A percentile compares a stretch with the other conserved stretches of the same genome.
phyloP scores from a whole-genome alignment of 53 echinoderm and acorn worm genomes.

The Temnopleurus reevesii region DNA sequence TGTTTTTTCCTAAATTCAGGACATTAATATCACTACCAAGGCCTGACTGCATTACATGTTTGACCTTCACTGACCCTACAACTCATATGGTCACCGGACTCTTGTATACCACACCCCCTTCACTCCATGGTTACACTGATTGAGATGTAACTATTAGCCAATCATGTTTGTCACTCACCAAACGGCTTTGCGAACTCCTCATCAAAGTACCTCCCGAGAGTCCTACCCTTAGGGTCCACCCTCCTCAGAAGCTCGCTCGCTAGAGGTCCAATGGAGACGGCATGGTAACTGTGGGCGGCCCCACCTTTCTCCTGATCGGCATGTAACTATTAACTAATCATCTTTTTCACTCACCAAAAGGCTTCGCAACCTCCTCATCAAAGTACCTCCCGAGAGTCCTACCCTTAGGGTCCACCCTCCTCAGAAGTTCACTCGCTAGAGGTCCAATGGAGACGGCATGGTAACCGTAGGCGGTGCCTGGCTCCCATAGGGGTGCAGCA shows the following conservation, averaged over 20 bases:
- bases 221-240: conserved; percentile 77
- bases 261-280: conserved; percentile 62
- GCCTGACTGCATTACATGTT: no score
- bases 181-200: conserved; percentile 84
- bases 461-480: conserved; percentile 82
- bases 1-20: no score
- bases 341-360: conserved; percentile 80
- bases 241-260: conserved; percentile 67
- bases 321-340: no score
- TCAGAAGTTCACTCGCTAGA: conserved; percentile 63
- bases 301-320: no score
- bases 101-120: no score
- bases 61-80: no score
- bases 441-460: conserved; percentile 70
- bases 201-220: conserved; percentile 77
- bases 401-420: conserved; percentile 74
- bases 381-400: conserved; percentile 85
- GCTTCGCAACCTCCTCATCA: conserved; percentile 79
- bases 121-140: no score
- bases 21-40: no score
- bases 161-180: conserved; percentile 77
- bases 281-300: conserved; percentile 80
- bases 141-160: no score
- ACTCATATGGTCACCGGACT: no score
- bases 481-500: conserved; percentile 70